Conservation (phyloP, 1,140 invertebrate species). For the Saxidomus purpurata region DNA sequence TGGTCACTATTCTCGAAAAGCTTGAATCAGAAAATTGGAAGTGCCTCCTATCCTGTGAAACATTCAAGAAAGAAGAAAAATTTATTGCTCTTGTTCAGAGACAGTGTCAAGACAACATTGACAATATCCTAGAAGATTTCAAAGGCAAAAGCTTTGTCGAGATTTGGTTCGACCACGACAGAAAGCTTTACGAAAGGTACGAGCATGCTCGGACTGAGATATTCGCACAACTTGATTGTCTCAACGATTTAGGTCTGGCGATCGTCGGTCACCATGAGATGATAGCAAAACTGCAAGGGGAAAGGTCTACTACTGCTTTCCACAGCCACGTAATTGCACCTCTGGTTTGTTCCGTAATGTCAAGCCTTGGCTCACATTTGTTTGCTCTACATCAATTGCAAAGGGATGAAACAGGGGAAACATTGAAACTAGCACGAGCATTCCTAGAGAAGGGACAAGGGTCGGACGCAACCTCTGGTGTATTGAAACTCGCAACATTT, state of each 20-base stretch:
- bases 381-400: background rate
- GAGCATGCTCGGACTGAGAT: background rate
- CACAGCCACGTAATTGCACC: background rate
- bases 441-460: background rate
- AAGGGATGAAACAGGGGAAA: background rate
- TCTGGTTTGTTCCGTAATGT: background rate
- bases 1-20: background rate
- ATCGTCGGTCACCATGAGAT: background rate
- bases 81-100: background rate
- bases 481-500: background rate
- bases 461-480: background rate
- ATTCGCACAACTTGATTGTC: background rate
- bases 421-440: background rate
- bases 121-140: background rate
- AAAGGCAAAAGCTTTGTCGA: background rate
- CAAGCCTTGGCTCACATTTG: background rate
- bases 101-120: background rate
- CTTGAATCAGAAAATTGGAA: background rate
- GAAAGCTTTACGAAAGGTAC: background rate
- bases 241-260: background rate
- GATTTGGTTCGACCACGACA: conserved; percentile 14
- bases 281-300: background rate
- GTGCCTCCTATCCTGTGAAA: background rate
- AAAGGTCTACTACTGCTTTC: background rate
- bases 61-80: background rate